Conservation (phyloP, 2,797 vertebrate species). For the Myripristis murdjan region DNA sequence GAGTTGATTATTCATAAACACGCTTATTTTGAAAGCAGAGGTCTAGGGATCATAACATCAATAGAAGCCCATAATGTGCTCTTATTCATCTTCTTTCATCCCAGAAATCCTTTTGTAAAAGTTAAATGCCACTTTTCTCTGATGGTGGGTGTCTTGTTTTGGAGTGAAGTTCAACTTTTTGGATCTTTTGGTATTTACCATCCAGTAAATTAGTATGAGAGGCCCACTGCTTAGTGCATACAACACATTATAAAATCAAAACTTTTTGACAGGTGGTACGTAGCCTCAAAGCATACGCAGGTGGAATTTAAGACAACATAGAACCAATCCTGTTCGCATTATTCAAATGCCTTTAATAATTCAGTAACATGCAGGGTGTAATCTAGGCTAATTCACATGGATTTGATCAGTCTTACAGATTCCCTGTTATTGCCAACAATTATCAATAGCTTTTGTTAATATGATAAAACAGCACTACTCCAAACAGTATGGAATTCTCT, state of each 20-base stretch:
- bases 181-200: neutral
- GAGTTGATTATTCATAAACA: conserved; percentile 34
- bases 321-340: neutral
- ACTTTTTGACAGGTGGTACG: neutral
- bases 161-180: neutral
- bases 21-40: conserved; percentile 22
- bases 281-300: neutral
- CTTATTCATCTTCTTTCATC: conserved; percentile 1
- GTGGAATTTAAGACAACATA: neutral
- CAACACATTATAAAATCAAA: neutral
- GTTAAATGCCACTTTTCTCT: conserved; percentile 30
- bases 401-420: too few species aligned
- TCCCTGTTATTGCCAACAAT: too few species aligned
- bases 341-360: too few species aligned
- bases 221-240: too few species aligned
- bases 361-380: neutral
- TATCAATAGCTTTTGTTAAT: too few species aligned
- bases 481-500: too few species aligned
- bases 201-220: neutral
- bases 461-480: too few species aligned
- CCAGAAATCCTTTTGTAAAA: too few species aligned
- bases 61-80: conserved; percentile 25
- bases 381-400: too few species aligned
- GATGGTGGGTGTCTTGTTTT: conserved; percentile 16
- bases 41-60: conserved; percentile 27